phyloP scores from a whole-genome alignment of 53 echinoderm and acorn worm species.

The Holothuria leucospilota region DNA sequence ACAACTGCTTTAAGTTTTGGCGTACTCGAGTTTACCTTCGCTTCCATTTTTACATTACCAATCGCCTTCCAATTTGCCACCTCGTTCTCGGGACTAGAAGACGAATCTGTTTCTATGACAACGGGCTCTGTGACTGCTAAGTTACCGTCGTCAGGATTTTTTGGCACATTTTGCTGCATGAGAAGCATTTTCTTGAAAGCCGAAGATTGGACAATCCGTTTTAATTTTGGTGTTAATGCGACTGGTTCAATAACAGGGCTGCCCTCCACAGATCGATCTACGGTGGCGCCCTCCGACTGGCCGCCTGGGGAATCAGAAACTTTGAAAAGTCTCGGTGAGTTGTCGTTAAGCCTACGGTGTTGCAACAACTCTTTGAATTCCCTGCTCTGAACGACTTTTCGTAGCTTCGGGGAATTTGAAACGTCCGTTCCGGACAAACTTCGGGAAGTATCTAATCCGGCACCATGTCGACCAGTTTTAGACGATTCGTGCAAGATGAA shows the following conservation, averaged over 20 bases:
- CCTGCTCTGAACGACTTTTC: neutral
- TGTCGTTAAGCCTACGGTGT: neutral
- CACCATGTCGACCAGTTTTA: neutral
- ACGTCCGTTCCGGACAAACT: neutral
- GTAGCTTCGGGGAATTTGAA: conserved; percentile 33
- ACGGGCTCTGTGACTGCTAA: no score
- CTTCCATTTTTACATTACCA: no score
- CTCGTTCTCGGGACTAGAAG: no score
- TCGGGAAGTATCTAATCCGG: neutral
- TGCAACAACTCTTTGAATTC: conserved; percentile 14
- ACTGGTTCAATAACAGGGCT: neutral
- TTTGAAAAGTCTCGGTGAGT: conserved; percentile 20
- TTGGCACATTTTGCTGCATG: no score
- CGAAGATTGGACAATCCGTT: conserved; percentile 9
- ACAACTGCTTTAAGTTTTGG: neutral
- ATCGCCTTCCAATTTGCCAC: no score
- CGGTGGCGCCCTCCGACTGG: no score
- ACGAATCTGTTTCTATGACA: no score
- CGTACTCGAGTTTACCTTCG: no score
- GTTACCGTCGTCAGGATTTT: no score
- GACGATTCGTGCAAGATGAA: conserved; percentile 47
- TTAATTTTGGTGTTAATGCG: conserved; percentile 1
- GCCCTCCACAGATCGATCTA: no score
- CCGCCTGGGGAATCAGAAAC: no score
- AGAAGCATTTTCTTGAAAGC: conserved; percentile 2